Base-by-base conservation (phyloP, 2,888 invertebrate genomes). In the Meteorus cinctellus region DNA sequence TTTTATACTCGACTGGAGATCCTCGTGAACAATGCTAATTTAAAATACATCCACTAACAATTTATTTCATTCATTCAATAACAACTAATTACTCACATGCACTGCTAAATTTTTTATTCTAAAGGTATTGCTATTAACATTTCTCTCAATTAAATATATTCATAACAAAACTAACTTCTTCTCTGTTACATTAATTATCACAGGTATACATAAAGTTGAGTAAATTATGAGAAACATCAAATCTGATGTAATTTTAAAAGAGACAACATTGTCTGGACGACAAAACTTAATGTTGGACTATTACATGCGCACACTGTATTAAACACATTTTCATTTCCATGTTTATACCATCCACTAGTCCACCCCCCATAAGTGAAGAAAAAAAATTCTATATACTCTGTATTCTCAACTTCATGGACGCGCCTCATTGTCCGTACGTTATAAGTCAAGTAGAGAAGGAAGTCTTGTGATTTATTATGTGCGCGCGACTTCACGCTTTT, bases 401-500 rank as follows among this genome's bases (percentile, higher is more conserved):
- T 55, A 19, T 8, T 19, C 19, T 55, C 19, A 10, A 19, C 19
- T 8, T 12, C 48, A 69, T 60, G 60, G 60, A 70, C 60, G 70
- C 60, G 70, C 29, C 70, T 70, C 70, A 70, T 70, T 70, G 70
- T 70, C 70, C 60, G 70, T 60, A 5, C 60, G 70, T 59, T 62
- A 62, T 29, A 34, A 60, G 60, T 70, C 70, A 60, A 59, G 34
- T 6, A 34, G 41, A 70, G 70, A 70, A 34, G 41, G 41, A 74
- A 60, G 45, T 69, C 67, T 55, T 12, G 45, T 70, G 70, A 75
- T 75, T 69, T 69, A 77, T 74, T 73, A 74, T 65, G 74, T 74
- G 69, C 70, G 63, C 51, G 63, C 62, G 66, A 70, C 74, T 77
- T 70, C 48, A 70, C 70, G 62, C 75, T 45, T 60, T 63, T 34